A percentile compares a stretch with the other conserved stretches of the same genome.
Evolutionary conservation across 2,888 invertebrate genomes (phyloP).

Genomic region (Drosophila anomelani): DNA sequence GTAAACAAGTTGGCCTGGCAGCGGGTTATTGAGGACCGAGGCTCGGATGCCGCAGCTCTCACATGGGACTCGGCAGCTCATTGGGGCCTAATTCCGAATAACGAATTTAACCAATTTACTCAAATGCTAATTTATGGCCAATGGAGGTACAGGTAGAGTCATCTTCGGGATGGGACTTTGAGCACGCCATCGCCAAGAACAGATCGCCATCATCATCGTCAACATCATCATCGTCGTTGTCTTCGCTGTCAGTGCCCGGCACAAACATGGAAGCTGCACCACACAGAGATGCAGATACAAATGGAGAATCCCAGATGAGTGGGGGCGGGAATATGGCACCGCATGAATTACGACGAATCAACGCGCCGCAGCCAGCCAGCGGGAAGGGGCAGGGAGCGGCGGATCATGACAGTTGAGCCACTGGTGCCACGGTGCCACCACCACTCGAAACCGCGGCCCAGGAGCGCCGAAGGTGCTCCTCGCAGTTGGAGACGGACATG

Average conservation of each 20-base stretch:
- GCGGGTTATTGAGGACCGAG: conserved; percentile 9
- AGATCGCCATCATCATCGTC: conserved; percentile 47
- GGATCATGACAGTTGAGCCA: conserved; percentile 81
- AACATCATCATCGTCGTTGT: conserved; percentile 42
- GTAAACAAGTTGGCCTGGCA: conserved; percentile 65
- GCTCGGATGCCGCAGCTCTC: conserved; percentile 4
- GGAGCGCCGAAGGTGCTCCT: conserved; percentile 70
- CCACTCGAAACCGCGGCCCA: conserved; percentile 62
- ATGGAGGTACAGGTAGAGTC: conserved; percentile 82
- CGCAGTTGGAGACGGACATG: conserved; percentile 65
- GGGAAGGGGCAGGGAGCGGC: conserved; percentile 23
- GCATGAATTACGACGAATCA: conserved; percentile 81
- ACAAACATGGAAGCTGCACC: conserved; percentile 75
- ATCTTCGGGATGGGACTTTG: conserved; percentile 36
- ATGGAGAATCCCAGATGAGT: conserved; percentile 34
- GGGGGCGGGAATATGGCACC: conserved; percentile 36
- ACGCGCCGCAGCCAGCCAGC: conserved; percentile 60
- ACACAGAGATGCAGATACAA: conserved; percentile 37
- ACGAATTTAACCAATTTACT: conserved; percentile 84
- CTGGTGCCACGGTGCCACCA: conserved; percentile 80
- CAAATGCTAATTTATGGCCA: conserved; percentile 84
- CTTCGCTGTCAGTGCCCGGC: conserved; percentile 64
- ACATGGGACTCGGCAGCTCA: conserved; percentile 64
- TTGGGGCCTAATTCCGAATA: conserved; percentile 83
- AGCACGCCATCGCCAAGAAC: conserved; percentile 70